phyloP scores from a whole-genome alignment of 2,888 invertebrate species.

The Sicus ferrugineus region DNA sequence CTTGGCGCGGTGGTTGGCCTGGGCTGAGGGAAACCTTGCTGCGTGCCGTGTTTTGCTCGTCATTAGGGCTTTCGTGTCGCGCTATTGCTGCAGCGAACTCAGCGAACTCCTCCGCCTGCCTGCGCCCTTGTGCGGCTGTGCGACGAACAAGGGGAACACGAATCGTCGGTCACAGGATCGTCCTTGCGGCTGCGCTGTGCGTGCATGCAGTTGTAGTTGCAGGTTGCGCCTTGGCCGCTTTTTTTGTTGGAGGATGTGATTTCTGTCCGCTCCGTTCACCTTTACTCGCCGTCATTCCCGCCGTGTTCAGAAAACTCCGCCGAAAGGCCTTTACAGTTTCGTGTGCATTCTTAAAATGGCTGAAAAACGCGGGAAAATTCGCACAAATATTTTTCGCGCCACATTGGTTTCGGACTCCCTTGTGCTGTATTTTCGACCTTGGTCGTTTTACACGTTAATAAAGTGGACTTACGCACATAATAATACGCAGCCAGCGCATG shows the following conservation, averaged over 20 bases:
- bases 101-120: constrained; percentile 27
- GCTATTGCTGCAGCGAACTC: constrained; percentile 23
- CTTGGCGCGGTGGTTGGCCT: constrained; percentile 1
- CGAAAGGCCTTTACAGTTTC: constrained; percentile 4
- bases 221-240: neutral
- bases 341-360: neutral
- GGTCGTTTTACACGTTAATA: no score
- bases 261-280: neutral
- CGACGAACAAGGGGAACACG: constrained; percentile 3
- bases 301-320: constrained; percentile 11
- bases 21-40: neutral
- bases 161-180: no score
- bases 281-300: constrained; percentile 13
- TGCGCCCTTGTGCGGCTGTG: constrained; percentile 2
- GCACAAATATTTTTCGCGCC: no score
- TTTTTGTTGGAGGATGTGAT: constrained; percentile 8
- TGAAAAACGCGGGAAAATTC: neutral
- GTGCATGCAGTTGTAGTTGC: neutral
- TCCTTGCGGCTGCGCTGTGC: no score
- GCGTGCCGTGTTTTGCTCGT: neutral
- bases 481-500: no score
- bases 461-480: no score
- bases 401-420: no score
- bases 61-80: constrained; percentile 12
- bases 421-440: no score